Evolutionary conservation across 2,113 vertebrate species (phyloP).

Genomic region (Dascyllus trimaculatus): DNA sequence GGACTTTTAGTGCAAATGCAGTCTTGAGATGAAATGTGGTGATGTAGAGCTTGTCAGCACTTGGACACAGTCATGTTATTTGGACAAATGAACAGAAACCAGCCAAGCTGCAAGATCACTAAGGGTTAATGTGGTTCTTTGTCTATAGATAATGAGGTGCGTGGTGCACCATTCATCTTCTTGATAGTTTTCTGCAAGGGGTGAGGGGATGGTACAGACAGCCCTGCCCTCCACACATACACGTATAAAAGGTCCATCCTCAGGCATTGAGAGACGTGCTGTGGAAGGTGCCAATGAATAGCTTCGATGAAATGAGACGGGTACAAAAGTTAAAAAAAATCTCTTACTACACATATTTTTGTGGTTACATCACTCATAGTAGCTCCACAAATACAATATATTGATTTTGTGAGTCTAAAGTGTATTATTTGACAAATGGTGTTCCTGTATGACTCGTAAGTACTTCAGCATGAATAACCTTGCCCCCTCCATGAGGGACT

Average conservation of each 20-base stretch:
- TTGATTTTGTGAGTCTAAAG: not conserved
- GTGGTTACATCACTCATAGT: not conserved
- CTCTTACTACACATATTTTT: not conserved
- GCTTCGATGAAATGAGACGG: not conserved
- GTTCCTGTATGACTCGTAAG: no score
- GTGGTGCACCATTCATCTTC: constrained; percentile 10
- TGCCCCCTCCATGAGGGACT: not conserved
- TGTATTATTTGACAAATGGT: not conserved
- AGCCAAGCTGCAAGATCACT: not conserved
- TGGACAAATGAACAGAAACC: constrained; percentile 12
- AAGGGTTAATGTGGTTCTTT: constrained; percentile 29
- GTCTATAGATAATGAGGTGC: constrained; percentile 29
- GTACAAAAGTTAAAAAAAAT: not conserved
- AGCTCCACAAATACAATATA: not conserved
- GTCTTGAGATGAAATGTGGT: not conserved
- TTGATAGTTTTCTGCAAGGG: constrained; percentile 3
- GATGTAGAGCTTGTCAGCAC: not conserved
- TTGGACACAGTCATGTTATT: constrained; percentile 13
- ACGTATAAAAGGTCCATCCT: not conserved
- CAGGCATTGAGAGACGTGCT: not conserved
- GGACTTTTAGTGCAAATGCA: no score
- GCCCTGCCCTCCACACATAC: not conserved
- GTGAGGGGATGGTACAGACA: not conserved
- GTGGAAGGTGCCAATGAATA: not conserved
- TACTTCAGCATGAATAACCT: not conserved